A percentile compares a stretch with the other conserved stretches of the same genome.
These are phyloP conservation scores for Rutilus rutilus DNA, from an alignment of 2,113 vertebrate genomes.

Conservation along the genomic window DNA sequence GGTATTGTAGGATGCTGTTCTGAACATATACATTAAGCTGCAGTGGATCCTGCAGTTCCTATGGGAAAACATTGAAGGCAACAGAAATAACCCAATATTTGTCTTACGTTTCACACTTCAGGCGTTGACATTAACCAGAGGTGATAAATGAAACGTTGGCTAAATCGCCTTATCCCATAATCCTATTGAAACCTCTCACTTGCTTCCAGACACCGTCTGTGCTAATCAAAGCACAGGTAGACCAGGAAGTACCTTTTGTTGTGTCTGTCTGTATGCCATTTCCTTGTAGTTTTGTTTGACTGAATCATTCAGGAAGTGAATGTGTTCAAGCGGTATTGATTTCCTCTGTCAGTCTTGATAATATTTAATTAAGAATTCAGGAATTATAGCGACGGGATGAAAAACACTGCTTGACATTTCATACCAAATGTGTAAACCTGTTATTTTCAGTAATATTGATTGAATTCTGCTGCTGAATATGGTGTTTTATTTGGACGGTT, in stretches of 20 bases:
- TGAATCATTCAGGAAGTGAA: not conserved
- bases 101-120: not conserved
- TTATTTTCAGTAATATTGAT: constrained; percentile 8
- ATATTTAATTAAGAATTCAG: constrained; percentile 10
- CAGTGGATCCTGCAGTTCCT: not conserved
- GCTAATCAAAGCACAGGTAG: not conserved
- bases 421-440: not conserved
- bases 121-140: not conserved
- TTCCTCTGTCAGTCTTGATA: not conserved
- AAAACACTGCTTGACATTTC: not conserved
- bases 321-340: not conserved
- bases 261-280: not conserved
- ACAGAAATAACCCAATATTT: not conserved
- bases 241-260: constrained; percentile 21
- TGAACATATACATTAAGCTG: not conserved
- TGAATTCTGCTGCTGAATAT: not conserved
- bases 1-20: not conserved
- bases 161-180: constrained; percentile 26
- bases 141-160: not conserved
- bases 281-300: not conserved
- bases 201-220: not conserved
- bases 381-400: not conserved
- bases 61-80: not conserved
- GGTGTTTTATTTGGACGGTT: not conserved
- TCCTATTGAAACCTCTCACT: constrained; percentile 32